phyloP scores from a whole-genome alignment of 2,888 invertebrate species.

The Volucella zonaria region DNA sequence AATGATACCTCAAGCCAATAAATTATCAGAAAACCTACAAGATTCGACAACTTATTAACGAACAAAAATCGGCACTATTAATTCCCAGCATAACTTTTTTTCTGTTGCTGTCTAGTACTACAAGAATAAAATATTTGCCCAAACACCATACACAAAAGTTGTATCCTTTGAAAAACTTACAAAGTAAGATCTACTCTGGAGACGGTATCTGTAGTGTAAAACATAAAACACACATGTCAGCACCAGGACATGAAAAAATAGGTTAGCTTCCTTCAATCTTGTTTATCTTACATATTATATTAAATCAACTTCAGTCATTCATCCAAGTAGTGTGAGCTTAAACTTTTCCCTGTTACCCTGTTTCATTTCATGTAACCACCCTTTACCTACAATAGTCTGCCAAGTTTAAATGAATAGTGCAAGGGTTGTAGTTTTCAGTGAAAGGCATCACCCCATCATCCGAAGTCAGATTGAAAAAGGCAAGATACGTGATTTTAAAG shows the following conservation, averaged over 20 bases:
- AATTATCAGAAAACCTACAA: too few relatives aligned
- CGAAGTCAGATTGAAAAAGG: slow-evolving; percentile 13
- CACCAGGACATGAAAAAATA: neutral
- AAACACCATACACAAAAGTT: neutral
- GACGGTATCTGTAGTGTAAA: neutral
- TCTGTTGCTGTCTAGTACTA: neutral
- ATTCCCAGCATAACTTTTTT: too few relatives aligned
- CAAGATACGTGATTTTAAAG: slow-evolving; percentile 28
- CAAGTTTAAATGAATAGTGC: neutral
- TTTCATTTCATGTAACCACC: too few relatives aligned
- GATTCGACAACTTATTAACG: too few relatives aligned
- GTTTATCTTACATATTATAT: slow-evolving; percentile 47
- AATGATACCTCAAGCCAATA: too few relatives aligned
- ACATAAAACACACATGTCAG: slow-evolving; percentile 14
- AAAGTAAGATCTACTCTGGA: neutral
- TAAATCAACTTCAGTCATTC: slow-evolving; percentile 31
- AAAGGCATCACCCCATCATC: neutral
- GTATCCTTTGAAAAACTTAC: slow-evolving; percentile 14
- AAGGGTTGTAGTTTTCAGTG: neutral
- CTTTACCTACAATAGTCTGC: neutral
- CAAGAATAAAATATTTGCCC: neutral
- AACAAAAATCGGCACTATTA: too few relatives aligned
- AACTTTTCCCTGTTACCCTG: neutral
- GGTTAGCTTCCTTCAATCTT: slow-evolving; percentile 35
- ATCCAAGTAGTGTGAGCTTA: neutral